phyloP scores from a whole-genome alignment of 35 echinoderm and acorn worm genomes.

The Heliocidaris erythrogramma region DNA sequence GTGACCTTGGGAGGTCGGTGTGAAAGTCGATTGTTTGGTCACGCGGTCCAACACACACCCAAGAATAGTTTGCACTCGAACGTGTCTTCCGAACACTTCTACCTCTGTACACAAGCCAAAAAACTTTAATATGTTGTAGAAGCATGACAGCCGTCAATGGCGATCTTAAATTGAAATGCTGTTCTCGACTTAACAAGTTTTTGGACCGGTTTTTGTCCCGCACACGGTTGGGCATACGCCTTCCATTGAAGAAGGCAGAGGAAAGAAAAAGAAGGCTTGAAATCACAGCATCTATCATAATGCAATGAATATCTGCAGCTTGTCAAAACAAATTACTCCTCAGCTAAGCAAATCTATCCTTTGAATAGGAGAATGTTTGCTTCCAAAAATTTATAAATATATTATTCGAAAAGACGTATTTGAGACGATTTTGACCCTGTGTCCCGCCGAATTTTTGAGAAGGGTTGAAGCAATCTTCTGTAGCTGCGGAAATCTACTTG shows the following conservation, averaged over 20 bases:
- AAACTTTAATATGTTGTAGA: conserved; percentile 23
- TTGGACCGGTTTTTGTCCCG: conserved; percentile 38
- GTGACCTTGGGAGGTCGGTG: conserved; percentile 16
- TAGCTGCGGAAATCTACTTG: neutral
- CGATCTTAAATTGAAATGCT: conserved; percentile 43
- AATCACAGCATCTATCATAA: conserved; percentile 32
- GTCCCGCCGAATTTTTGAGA: neutral
- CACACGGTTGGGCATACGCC: neutral
- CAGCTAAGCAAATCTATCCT: conserved; percentile 11
- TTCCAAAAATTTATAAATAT: neutral
- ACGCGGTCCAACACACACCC: neutral
- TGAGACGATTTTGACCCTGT: neutral
- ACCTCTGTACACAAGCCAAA: conserved; percentile 18
- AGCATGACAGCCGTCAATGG: conserved; percentile 36
- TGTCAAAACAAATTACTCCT: conserved; percentile 32
- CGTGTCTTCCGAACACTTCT: conserved; percentile 31
- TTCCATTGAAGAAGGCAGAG: neutral
- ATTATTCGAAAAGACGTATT: neutral
- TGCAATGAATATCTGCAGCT: conserved; percentile 4
- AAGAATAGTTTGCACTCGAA: conserved; percentile 23
- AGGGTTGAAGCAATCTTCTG: neutral
- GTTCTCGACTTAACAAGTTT: conserved; percentile 51
- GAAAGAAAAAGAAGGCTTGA: neutral
- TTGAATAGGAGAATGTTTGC: neutral
- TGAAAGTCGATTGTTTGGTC: conserved; percentile 18